These are phyloP conservation scores for Linnaemya vulpina DNA, from an alignment of 2,888 invertebrate genomes.

Conservation along the genomic window DNA sequence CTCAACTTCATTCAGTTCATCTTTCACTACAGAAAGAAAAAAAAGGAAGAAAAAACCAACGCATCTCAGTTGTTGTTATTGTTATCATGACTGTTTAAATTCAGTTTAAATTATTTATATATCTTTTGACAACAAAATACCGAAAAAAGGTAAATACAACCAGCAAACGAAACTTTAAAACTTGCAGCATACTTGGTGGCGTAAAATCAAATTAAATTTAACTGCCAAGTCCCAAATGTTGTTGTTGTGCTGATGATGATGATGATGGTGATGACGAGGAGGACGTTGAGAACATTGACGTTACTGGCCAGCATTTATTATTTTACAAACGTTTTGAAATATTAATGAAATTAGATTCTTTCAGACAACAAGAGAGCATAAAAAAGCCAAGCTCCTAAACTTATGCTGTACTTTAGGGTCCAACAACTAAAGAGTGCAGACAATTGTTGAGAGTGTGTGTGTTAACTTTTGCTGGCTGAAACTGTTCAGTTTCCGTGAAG, in stretches of 20 bases:
- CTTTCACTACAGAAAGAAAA: too few relatives aligned
- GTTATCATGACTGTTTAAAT: neutral
- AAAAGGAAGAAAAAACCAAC: too few relatives aligned
- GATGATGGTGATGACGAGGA: too few relatives aligned
- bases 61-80: neutral
- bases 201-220: constrained; percentile 46
- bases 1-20: neutral
- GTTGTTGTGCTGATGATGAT: neutral
- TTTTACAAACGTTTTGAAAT: constrained; percentile 39
- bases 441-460: neutral
- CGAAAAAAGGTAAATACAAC: neutral
- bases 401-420: constrained; percentile 20
- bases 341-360: constrained; percentile 41
- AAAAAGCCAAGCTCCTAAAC: constrained; percentile 8
- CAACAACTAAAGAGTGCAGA: neutral
- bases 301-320: constrained; percentile 44
- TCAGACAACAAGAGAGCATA: neutral
- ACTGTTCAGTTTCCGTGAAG: constrained; percentile 5
- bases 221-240: constrained; percentile 8
- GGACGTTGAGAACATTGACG: constrained; percentile 18
- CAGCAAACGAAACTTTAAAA: neutral
- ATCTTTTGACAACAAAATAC: constrained; percentile 24
- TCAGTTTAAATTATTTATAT: constrained; percentile 32
- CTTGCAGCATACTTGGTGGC: constrained; percentile 18
- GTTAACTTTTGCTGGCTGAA: neutral